phyloP scores from a whole-genome alignment of 2,797 vertebrate genomes.

The Spinus pinus region DNA sequence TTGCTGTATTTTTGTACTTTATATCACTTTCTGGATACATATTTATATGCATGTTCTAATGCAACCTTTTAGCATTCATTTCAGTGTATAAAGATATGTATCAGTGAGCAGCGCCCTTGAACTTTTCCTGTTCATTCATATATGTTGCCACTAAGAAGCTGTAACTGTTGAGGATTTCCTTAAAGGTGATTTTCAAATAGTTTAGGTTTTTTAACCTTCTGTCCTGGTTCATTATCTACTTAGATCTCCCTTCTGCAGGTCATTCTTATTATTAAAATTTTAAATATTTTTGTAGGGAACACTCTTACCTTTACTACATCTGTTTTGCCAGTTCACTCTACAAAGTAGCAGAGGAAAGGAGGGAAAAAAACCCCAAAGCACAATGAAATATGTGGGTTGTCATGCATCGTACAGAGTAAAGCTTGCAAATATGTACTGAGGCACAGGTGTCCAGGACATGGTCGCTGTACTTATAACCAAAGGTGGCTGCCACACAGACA shows the following conservation, averaged over 20 bases:
- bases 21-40: neutral
- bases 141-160: neutral
- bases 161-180: neutral
- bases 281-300: neutral
- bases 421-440: neutral
- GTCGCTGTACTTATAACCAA: neutral
- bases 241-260: neutral
- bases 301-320: neutral
- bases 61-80: neutral
- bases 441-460: neutral
- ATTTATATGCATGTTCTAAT: neutral
- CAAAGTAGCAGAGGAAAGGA: neutral
- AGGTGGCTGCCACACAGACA: neutral
- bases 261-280: neutral
- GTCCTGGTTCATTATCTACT: neutral
- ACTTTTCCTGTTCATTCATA: neutral
- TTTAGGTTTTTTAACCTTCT: neutral
- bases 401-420: neutral
- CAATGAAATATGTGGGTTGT: fast-evolving
- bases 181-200: neutral
- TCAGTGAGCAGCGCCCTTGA: neutral
- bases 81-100: neutral
- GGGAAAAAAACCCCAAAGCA: fast-evolving
- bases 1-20: neutral
- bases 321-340: neutral